Base-by-base conservation (phyloP, 2,797 vertebrate species). In the Acrossocheilus fasciatus region DNA sequence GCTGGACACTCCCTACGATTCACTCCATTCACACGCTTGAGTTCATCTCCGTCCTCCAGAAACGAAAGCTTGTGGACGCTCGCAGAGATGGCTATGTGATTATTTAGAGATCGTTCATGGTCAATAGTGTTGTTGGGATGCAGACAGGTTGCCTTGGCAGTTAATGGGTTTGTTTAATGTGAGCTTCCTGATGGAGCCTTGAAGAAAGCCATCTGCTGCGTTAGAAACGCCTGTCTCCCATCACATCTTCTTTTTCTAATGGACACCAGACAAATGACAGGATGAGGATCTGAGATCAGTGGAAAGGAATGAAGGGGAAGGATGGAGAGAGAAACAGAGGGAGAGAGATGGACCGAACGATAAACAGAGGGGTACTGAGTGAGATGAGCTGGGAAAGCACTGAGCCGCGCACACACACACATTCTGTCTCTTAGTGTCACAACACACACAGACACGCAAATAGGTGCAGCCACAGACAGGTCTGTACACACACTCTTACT, bases 11-110 rank as follows among this genome's bases (percentile, higher is more conserved):
- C 59, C 45, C 47, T 54, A 50, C 45, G 18, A 66, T 70, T 69
- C 66, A 70, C 34, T 57, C 43, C 47, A 34, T 45, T 69, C 47
- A 64, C 86, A 83, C 5, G 6, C 78, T 50, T n/a, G 26, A 89
- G 89, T 92, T 93, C 91, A 94, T 94, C 93, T 94, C 91, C 90
- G 90, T 92, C 93, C 91, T 93, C 93, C 93, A 85, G 89, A 92
- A 89, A 86, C 86, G 83, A 87, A 88, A 83, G 89, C 90, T 39
- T 45, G 64, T 23, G 52, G 68, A 39, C 20, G 4, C 78, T 82
- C 47, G 75, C 50, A 69, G 57, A 86, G 47, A 74, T 72, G 34
- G 70, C 57, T 20, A 7, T 41, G 66, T 82, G 76, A 83, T 88
- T 87, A 89, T 91, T 89, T 88, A 91, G 90, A 91, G 89, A 91